Conservation (phyloP, 2,888 invertebrate genomes). For the Noctua janthe region DNA sequence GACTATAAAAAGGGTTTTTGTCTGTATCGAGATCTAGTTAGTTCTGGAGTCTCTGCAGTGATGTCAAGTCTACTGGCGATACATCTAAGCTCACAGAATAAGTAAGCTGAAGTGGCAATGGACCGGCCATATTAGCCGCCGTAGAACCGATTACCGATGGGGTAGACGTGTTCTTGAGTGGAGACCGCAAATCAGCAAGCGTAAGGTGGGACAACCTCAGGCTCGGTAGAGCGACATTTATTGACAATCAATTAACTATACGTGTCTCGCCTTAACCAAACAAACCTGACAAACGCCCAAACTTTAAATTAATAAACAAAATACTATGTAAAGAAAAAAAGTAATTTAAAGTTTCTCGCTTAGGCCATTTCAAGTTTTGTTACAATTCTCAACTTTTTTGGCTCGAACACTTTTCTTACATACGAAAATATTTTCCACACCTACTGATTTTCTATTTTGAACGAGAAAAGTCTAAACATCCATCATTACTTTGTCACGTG, state of each 20-base stretch:
- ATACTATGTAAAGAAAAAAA: conserved; percentile 54
- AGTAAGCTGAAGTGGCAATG: too few relatives aligned
- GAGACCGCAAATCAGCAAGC: too few relatives aligned
- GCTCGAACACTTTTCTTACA: conserved; percentile 44
- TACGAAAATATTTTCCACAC: conserved; percentile 38
- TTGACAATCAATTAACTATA: conserved; percentile 28
- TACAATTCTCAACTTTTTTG: conserved; percentile 45
- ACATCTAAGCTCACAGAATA: neutral
- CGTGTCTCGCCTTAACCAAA: conserved; percentile 1
- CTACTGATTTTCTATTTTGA: conserved; percentile 29
- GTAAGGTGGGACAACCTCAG: too few relatives aligned
- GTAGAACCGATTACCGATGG: too few relatives aligned
- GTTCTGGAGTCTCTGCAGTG: neutral
- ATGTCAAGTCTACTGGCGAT: neutral
- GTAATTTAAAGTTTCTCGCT: conserved; percentile 58
- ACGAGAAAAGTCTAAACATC: conserved; percentile 26
- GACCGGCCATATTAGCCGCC: too few relatives aligned
- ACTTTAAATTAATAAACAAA: conserved; percentile 58
- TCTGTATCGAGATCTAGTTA: neutral
- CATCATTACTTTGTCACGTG: conserved; percentile 31
- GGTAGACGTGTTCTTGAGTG: too few relatives aligned
- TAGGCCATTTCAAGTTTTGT: conserved; percentile 54
- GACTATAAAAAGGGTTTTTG: neutral
- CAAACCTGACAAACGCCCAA: conserved; percentile 13
- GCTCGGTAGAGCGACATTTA: neutral